phyloP scores from a whole-genome alignment of 2,888 invertebrate species.

The Perizoma affinitatum region DNA sequence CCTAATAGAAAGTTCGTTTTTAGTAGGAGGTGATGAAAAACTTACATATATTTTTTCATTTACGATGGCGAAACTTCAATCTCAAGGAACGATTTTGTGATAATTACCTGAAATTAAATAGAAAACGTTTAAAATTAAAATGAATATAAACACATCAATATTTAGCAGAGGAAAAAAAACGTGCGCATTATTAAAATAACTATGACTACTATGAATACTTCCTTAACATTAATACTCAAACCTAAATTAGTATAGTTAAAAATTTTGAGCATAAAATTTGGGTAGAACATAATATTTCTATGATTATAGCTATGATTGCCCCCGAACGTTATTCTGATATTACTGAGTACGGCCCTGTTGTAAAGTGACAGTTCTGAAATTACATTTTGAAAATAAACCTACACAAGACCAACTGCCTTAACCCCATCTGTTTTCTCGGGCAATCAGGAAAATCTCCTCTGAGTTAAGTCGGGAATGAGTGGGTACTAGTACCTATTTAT shows the following conservation, averaged over 20 bases:
- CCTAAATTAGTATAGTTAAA: too few relatives aligned
- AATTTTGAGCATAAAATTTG: too few relatives aligned
- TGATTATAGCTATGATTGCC: too few relatives aligned
- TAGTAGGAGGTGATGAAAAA: neutral
- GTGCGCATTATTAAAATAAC: too few relatives aligned
- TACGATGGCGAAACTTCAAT: neutral
- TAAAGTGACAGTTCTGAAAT: slow-evolving; percentile 9
- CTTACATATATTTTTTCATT: neutral
- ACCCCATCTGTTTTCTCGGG: slow-evolving; percentile 4
- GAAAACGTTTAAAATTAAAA: neutral
- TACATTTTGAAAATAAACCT: slow-evolving; percentile 9
- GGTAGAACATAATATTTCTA: too few relatives aligned
- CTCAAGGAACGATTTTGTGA: neutral
- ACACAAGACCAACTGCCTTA: neutral
- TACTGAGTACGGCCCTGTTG: slow-evolving; percentile 10
- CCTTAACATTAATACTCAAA: too few relatives aligned
- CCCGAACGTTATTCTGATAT: neutral
- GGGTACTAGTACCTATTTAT: neutral
- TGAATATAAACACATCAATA: too few relatives aligned
- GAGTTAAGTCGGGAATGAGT: slow-evolving; percentile 1
- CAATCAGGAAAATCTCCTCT: slow-evolving; percentile 11
- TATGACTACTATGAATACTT: too few relatives aligned
- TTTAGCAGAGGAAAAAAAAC: too few relatives aligned
- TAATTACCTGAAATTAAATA: slow-evolving; percentile 35
- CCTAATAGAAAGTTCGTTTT: too few relatives aligned